Evolutionary conservation across 2,797 vertebrate species (phyloP), one percentile per base, ranked within the genome.

Genomic region (Gallinago solitaria): DNA sequence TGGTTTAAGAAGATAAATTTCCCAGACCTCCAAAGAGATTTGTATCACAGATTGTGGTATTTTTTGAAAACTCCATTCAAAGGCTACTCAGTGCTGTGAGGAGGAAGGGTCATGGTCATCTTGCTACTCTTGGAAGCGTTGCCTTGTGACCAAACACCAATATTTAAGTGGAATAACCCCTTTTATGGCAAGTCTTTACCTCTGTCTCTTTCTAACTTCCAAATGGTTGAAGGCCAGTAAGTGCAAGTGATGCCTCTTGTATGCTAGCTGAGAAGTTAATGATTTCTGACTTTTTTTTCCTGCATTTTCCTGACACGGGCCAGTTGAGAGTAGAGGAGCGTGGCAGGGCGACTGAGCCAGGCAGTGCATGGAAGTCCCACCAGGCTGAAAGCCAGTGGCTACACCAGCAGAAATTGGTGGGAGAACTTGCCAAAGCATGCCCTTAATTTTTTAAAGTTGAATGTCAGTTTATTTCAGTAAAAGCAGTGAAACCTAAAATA

Each of bases 41-140:
- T 1, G 0, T 69, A 9, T 91, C 35, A 15, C 8, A 53, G 39
- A 6, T 57, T 0, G 0, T 16, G 32, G n/a, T 61, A 3, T 47
- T 53, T 83, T 74, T 70, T 71, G 28, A 80, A 89, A 89, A 39
- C 20, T 32, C 15, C 18, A 12, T 67, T 77, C 53, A 74, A 47
- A 68, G 73, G 45, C 15, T 83, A 28, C 77, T 57, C 25, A 65
- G 59, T 76, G 47, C 56, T 63, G 2, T 51, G 56, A 89, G 50
- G 15, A 63, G 45, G 30, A 87, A 87, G 63, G 33, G 57, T 39
- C 35, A 25, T 67, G 39, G 35, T 65, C 28, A 65, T 75, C 65
- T 60, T 65, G 35, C 57, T 83, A 2, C 65, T 17, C 39, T 77
- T 74, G 37, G 51, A 67, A 88, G 60, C 18, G 33, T 50, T 18